phyloP scores from a whole-genome alignment of 2,113 vertebrate genomes.

The Dendrocopos noguchii region DNA sequence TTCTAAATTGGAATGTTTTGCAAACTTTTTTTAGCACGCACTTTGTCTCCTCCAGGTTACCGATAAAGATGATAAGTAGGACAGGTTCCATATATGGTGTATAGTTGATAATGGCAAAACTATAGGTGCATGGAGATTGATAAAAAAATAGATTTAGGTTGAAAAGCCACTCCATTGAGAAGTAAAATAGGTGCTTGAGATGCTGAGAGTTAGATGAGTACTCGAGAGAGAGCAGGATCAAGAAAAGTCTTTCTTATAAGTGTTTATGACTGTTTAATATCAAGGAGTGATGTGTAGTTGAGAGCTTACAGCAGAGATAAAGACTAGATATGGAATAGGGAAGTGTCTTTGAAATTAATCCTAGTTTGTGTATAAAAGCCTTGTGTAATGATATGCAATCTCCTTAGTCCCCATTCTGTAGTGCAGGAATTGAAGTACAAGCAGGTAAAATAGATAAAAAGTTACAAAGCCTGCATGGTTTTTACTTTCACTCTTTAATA shows the following conservation, averaged over 20 bases:
- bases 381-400: background rate
- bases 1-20: background rate
- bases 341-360: slow-evolving; percentile 22
- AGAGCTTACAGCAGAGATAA: slow-evolving; percentile 16
- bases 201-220: background rate
- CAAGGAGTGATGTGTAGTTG: background rate
- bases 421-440: background rate
- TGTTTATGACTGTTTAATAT: slow-evolving; percentile 23
- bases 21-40: background rate
- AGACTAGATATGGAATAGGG: background rate
- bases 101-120: background rate
- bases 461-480: background rate
- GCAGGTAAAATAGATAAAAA: background rate
- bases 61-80: background rate
- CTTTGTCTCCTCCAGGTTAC: background rate
- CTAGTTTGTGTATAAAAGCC: background rate
- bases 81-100: background rate
- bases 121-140: background rate
- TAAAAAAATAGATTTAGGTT: background rate
- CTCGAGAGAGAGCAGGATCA: background rate
- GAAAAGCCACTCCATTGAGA: background rate
- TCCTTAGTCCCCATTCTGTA: background rate
- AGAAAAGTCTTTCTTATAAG: slow-evolving; percentile 1
- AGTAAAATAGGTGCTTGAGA: background rate
- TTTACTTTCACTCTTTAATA: background rate